Conservation (phyloP, 2,888 invertebrate genomes). For the Coenonympha glycerion region DNA sequence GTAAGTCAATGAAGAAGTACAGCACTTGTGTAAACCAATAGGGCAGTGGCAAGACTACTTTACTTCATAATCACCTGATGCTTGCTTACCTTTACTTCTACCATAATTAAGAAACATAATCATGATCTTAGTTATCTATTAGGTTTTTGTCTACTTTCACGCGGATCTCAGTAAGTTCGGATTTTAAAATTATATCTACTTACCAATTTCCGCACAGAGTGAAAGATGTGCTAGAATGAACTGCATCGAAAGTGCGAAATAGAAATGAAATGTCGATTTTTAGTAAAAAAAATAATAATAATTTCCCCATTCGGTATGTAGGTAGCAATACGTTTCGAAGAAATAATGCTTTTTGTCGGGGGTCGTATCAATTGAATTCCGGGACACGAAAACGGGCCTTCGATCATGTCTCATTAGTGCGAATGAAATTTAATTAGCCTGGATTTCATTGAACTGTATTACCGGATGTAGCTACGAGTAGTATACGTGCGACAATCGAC, state of each 20-base stretch:
- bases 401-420: conserved; percentile 16
- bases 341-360: conserved; percentile 13
- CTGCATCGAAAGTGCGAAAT: background rate
- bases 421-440: conserved; percentile 16
- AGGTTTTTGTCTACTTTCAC: no score
- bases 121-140: no score
- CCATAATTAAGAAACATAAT: no score
- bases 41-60: no score
- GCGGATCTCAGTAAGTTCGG: no score
- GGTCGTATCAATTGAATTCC: conserved; percentile 18
- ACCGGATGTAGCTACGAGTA: conserved; percentile 12
- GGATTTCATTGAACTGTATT: conserved; percentile 15
- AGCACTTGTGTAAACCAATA: no score
- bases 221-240: background rate
- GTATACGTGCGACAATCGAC: conserved; percentile 2
- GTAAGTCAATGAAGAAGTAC: no score
- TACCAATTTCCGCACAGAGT: background rate
- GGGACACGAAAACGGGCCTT: conserved; percentile 10
- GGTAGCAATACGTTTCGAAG: conserved; percentile 9
- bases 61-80: no score
- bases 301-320: conserved; percentile 10
- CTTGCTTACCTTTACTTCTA: no score
- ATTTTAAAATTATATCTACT: background rate
- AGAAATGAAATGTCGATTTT: background rate
- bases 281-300: conserved; percentile 9